Percentiles rank a stretch among this genome's conserved stretches.
These are phyloP conservation scores for Parambassis ranga DNA, from an alignment of 2,797 vertebrate genomes.

Conservation along the genomic window DNA sequence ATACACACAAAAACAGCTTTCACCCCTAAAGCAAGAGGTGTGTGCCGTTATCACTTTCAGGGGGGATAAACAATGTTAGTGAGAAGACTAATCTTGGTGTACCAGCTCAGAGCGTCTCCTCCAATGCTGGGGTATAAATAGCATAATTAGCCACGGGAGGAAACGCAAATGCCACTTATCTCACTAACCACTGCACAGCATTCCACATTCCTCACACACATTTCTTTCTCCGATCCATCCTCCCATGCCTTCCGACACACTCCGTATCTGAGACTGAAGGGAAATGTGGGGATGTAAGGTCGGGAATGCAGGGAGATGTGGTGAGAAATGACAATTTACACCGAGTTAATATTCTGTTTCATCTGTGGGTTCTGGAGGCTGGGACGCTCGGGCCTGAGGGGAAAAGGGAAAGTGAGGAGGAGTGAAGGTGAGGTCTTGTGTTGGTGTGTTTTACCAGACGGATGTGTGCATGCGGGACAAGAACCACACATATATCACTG, in stretches of 20 bases:
- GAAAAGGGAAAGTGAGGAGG: background rate
- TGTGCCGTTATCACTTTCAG: constrained; percentile 64
- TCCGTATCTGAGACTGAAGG: constrained; percentile 31
- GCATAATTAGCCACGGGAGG: constrained; percentile 75
- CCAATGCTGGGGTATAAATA: constrained; percentile 65
- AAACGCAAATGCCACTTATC: constrained; percentile 76
- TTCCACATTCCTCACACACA: constrained; percentile 47
- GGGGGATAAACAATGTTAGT: constrained; percentile 72
- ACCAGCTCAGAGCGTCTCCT: constrained; percentile 64
- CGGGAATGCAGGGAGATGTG: background rate
- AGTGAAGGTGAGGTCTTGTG: constrained; percentile 23
- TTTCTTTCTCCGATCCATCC: constrained; percentile 32
- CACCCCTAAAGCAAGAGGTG: constrained; percentile 59
- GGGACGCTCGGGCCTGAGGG: constrained; percentile 4
- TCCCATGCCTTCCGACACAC: constrained; percentile 25
- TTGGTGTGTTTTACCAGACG: constrained; percentile 2
- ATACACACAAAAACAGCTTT: constrained; percentile 19
- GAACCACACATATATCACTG: background rate
- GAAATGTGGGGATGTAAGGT: constrained; percentile 12
- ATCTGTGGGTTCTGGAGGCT: constrained; percentile 33
- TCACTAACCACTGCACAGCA: constrained; percentile 48
- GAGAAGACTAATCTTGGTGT: constrained; percentile 73
- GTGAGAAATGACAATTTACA: constrained; percentile 32
- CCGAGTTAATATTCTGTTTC: constrained; percentile 61
- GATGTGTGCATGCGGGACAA: constrained; percentile 9